Percentiles rank a stretch among this genome's conserved stretches.
phyloP scores from a whole-genome alignment of 1,140 invertebrate species.

The Polyergus mexicanus region DNA sequence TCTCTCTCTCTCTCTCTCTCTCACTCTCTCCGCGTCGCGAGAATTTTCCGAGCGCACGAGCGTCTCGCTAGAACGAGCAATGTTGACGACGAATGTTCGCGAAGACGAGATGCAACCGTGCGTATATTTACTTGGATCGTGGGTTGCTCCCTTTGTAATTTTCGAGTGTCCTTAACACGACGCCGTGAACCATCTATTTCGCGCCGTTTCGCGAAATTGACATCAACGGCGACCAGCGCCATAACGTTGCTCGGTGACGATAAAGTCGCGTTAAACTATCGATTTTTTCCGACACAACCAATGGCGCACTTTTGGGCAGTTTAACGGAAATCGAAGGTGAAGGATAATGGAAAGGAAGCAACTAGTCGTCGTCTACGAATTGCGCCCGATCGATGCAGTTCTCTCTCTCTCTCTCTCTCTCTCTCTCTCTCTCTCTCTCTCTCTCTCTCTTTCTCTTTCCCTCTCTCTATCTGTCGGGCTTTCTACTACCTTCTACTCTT shows the following conservation, averaged over 20 bases:
- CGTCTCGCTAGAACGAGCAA: constrained; percentile 3
- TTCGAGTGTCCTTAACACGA: constrained; percentile 34
- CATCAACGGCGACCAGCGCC: neutral
- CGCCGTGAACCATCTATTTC: constrained; percentile 13
- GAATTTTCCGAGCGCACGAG: constrained; percentile 17
- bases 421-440: neutral
- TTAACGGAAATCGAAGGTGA: constrained; percentile 60
- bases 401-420: neutral
- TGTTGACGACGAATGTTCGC: constrained; percentile 4
- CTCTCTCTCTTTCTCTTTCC: neutral
- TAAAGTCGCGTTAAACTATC: constrained; percentile 59
- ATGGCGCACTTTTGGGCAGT: constrained; percentile 36
- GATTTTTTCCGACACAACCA: constrained; percentile 56
- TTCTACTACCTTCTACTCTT: neutral
- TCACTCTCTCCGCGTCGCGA: neutral
- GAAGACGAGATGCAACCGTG: constrained; percentile 22
- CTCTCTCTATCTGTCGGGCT: neutral
- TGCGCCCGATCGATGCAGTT: neutral
- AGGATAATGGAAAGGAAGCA: constrained; percentile 66
- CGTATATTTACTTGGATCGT: constrained; percentile 19
- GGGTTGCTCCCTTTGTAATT: constrained; percentile 30
- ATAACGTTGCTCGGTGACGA: constrained; percentile 19
- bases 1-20: neutral
- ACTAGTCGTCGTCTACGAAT: constrained; percentile 66
- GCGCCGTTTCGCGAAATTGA: constrained; percentile 43